Conservation (phyloP, 1,140 invertebrate species). For the Parasteatoda tepidariorum region DNA sequence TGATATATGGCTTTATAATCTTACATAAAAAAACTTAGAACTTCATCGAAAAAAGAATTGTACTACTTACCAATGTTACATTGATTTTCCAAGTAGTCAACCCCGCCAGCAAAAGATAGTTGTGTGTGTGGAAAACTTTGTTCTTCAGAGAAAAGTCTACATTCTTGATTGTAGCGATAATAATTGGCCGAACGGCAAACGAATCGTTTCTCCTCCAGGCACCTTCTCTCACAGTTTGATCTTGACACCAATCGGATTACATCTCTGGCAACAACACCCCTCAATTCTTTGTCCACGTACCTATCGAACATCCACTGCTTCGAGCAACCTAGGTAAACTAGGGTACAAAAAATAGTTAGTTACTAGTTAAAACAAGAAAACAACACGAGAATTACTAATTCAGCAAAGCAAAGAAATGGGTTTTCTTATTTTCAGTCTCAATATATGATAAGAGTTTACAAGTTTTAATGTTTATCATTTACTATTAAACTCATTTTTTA, state of each 20-base stretch:
- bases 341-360: neutral
- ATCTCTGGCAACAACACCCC: constrained; percentile 65
- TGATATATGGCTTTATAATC: too few species aligned
- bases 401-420: neutral
- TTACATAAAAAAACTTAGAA: too few species aligned
- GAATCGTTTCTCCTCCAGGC: constrained; percentile 70
- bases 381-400: neutral
- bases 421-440: neutral
- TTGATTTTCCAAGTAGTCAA: constrained; percentile 73
- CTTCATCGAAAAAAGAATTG: neutral
- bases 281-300: constrained; percentile 68
- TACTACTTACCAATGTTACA: constrained; percentile 69
- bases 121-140: constrained; percentile 67
- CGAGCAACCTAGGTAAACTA: constrained; percentile 58
- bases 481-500: too few species aligned
- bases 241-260: constrained; percentile 67
- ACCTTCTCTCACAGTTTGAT: constrained; percentile 69
- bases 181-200: constrained; percentile 70
- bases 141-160: constrained; percentile 70
- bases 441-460: too few species aligned
- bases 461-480: too few species aligned
- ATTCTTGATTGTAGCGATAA: constrained; percentile 68
- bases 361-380: too few species aligned
- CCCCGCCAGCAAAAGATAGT: constrained; percentile 64
- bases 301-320: constrained; percentile 71